Conservation (phyloP, 2,797 vertebrate genomes). For the Chaunax sp. region DNA sequence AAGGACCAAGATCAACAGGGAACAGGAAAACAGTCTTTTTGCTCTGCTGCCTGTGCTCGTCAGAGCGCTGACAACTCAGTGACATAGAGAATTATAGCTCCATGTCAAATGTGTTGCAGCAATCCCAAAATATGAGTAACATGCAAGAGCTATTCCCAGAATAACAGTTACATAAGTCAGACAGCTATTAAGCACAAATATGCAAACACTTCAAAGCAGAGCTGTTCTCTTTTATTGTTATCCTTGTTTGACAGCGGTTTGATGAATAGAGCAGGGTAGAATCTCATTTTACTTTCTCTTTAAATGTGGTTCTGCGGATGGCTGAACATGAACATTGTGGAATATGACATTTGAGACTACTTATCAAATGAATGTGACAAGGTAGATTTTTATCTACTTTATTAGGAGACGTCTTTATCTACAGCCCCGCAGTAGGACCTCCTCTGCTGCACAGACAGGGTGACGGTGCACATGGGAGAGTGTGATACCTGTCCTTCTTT, state of each 20-base stretch:
- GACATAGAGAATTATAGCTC: constrained; percentile 63
- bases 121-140: constrained; percentile 67
- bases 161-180: constrained; percentile 57
- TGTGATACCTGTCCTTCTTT: constrained; percentile 66
- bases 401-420: constrained; percentile 16
- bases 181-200: constrained; percentile 48
- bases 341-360: constrained; percentile 32
- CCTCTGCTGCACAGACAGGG: not conserved
- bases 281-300: constrained; percentile 4
- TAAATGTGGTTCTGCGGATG: not conserved
- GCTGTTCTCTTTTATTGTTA: constrained; percentile 42
- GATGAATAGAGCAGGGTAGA: constrained; percentile 38
- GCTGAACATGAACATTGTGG: constrained; percentile 30
- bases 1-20: constrained; percentile 60
- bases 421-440: constrained; percentile 6
- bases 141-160: constrained; percentile 55
- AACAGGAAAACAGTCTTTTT: constrained; percentile 53
- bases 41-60: constrained; percentile 26
- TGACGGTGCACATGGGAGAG: no score
- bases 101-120: constrained; percentile 66
- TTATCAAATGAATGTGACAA: constrained; percentile 20
- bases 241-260: constrained; percentile 36
- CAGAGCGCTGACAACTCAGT: constrained; percentile 56
- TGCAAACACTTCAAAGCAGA: constrained; percentile 53
- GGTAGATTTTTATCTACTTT: constrained; percentile 35